Conservation (phyloP, 2,113 vertebrate genomes). For the Dromiciops gliroides region DNA sequence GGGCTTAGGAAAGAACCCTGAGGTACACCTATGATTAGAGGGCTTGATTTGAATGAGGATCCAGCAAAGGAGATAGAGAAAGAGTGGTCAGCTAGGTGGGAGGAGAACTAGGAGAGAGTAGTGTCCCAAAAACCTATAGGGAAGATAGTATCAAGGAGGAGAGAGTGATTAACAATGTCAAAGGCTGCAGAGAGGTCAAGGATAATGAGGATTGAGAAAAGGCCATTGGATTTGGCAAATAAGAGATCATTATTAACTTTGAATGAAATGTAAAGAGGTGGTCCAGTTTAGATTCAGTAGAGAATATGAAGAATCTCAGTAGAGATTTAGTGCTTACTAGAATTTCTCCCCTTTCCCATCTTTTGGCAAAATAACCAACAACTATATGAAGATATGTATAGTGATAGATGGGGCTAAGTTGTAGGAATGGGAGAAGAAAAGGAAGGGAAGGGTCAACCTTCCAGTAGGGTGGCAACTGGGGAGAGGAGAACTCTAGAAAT, state of each 20-base stretch:
- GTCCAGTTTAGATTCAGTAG: not conserved
- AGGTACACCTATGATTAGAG: not conserved
- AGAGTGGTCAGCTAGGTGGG: not conserved
- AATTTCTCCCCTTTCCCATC: not conserved
- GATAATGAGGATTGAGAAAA: not conserved
- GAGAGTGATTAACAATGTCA: not conserved
- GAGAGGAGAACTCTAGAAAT: not conserved
- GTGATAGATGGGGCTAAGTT: not conserved
- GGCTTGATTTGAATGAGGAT: not conserved
- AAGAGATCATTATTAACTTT: not conserved
- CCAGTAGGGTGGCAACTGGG: not conserved
- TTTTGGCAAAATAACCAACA: not conserved
- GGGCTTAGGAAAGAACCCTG: not conserved
- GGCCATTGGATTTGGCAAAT: not conserved
- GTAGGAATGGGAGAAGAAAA: not conserved
- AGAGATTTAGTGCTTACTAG: not conserved
- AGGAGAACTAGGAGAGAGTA: not conserved
- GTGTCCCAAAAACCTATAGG: too few relatives aligned
- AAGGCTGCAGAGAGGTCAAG: not conserved
- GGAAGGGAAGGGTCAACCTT: not conserved
- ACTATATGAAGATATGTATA: not conserved
- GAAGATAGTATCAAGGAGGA: not conserved
- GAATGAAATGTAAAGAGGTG: not conserved
- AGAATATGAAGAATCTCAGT: not conserved
- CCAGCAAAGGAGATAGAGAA: not conserved